Evolutionary conservation across 2,797 vertebrate genomes (phyloP).

Genomic region (Gambusia yucatana): DNA sequence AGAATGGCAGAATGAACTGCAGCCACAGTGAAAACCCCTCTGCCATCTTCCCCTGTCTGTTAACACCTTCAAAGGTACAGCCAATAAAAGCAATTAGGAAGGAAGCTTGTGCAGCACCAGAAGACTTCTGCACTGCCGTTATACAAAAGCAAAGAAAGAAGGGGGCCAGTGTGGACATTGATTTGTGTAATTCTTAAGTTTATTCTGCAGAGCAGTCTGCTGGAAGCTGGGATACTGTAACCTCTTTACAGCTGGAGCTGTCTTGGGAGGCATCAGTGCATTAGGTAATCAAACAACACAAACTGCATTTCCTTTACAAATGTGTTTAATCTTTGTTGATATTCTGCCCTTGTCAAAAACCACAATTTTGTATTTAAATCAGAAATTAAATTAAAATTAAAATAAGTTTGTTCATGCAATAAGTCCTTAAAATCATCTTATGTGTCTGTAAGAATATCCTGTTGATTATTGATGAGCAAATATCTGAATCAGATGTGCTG

Average conservation of each 20-base stretch:
- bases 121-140: neutral
- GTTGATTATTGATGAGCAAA: neutral
- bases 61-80: slow-evolving; percentile 4
- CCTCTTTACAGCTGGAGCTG: neutral
- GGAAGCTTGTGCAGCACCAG: neutral
- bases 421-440: too few species aligned
- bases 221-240: neutral
- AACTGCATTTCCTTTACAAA: too few species aligned
- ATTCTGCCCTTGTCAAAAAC: too few species aligned
- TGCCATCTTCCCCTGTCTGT: neutral
- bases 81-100: neutral
- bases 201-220: neutral
- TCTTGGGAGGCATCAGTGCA: neutral
- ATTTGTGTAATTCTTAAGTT: neutral
- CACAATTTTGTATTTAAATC: too few species aligned
- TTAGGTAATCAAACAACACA: neutral
- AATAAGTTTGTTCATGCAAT: too few species aligned
- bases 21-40: neutral
- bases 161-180: neutral
- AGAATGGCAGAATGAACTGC: neutral
- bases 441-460: neutral
- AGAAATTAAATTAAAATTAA: too few species aligned
- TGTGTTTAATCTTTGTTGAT: too few species aligned
- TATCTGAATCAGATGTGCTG: neutral
- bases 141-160: neutral